Conservation (phyloP, 2,113 vertebrate genomes). For the Sula dactylatra region DNA sequence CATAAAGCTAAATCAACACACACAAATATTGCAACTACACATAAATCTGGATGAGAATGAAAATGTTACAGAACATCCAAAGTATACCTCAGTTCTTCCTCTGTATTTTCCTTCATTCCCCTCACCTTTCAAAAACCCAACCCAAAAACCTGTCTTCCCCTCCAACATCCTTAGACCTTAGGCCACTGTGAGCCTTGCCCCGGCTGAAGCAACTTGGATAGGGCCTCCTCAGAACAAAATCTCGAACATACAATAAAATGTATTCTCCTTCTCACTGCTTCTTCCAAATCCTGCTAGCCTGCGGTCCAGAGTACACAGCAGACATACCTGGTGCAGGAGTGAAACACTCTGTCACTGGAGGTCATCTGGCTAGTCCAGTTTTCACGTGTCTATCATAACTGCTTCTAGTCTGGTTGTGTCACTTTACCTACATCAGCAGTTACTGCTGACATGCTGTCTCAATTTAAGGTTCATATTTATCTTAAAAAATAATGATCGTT, state of each 20-base stretch:
- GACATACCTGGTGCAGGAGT: background rate
- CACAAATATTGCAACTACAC: background rate
- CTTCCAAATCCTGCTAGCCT: background rate
- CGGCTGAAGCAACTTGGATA: background rate
- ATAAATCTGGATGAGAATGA: background rate
- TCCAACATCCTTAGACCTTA: background rate
- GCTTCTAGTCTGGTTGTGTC: background rate
- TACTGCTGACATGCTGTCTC: background rate
- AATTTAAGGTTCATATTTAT: background rate
- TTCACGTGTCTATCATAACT: background rate
- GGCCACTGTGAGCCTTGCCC: background rate
- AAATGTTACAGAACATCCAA: background rate
- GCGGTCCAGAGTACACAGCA: fast-evolving
- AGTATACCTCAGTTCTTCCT: background rate
- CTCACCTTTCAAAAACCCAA: background rate
- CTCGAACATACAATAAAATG: background rate
- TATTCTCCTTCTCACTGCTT: background rate
- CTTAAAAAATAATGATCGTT: background rate
- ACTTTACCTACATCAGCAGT: background rate
- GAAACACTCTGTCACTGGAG: background rate
- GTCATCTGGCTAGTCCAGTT: background rate
- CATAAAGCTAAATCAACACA: background rate
- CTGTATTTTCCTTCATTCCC: background rate
- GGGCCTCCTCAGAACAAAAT: background rate
- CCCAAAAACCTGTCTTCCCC: background rate